These are phyloP conservation scores for Phymatocera aterrima DNA, from an alignment of 2,888 invertebrate species.

Conservation along the genomic window DNA sequence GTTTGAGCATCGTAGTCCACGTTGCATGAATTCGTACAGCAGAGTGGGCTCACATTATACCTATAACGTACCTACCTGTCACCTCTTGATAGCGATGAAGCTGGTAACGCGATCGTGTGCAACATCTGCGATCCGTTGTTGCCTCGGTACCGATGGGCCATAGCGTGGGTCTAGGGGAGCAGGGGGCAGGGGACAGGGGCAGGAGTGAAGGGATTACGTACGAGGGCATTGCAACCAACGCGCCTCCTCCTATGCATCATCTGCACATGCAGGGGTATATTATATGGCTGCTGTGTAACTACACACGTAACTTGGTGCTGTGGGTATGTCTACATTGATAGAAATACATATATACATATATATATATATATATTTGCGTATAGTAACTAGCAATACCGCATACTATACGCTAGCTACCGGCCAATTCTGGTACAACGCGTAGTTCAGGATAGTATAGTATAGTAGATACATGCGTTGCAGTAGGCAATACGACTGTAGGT, in stretches of 20 bases:
- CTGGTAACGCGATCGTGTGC: conserved; percentile 19
- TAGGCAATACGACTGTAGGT: too few species aligned
- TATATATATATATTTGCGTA: too few species aligned
- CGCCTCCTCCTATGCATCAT: conserved; percentile 20
- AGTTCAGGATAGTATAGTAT: too few species aligned
- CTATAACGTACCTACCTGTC: not conserved
- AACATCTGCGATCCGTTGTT: conserved; percentile 17
- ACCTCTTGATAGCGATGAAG: conserved; percentile 24
- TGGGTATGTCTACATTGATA: not conserved
- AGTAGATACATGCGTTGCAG: conserved; percentile 8
- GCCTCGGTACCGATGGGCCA: too few species aligned
- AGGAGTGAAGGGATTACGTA: conserved; percentile 18
- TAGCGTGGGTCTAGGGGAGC: not conserved
- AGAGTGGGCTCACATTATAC: too few species aligned
- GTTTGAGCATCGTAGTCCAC: too few species aligned
- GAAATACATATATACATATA: not conserved
- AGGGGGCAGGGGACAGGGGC: not conserved
- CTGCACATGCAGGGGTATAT: not conserved
- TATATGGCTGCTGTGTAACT: not conserved
- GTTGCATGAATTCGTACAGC: too few species aligned
- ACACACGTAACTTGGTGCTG: not conserved
- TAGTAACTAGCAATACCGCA: too few species aligned
- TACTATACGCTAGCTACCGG: too few species aligned
- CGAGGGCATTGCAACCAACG: conserved; percentile 11
- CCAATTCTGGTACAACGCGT: not conserved